Evolutionary conservation across 1,140 invertebrate genomes (phyloP), one percentile per base, ranked within the genome.

Genomic region (honey bee (Apis mellifera)): DNA sequence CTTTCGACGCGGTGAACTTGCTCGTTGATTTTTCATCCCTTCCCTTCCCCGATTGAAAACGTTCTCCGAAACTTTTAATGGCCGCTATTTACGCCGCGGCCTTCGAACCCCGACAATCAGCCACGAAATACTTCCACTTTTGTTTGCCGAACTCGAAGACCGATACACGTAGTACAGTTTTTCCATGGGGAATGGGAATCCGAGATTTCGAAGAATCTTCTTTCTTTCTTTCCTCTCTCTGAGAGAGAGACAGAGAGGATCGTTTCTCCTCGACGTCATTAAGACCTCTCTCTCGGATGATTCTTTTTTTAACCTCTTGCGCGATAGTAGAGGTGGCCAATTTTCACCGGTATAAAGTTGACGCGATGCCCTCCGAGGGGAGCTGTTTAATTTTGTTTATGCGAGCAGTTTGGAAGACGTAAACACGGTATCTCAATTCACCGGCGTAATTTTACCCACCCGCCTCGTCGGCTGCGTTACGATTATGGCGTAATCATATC

Each of bases 401-500:
- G 91, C 90, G 87, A 86, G 90, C 90, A 93, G 92, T 94, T 92
- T 92, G 89, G 90, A 93, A 93, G 90, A 92, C 92, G 91, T 94
- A 94, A 94, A 94, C 93, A 93, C 91, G 93, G 90, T 94, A 94
- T 94, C 93, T 93, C 93, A 93, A 94, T 94, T 94, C 93, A 91
- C 92, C 70, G 84, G 86, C 90, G 91, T 94, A 94, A 94, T 94
- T 94, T 94, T 90, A 54, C 78, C 77, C 82, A 55, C 68, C 77
- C 81, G 68, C 52, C 73, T 66, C 75, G 68, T 81, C 77, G 86
- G 86, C 91, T 90, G 88, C 89, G 91, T 93, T 94, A 94, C 92
- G 93, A 94, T 94, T 94, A 94, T 94, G 90, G 93, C 89, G 92
- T 92, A 94, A 94, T 94, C 93, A 94, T 94, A 94, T 94, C 93